These are phyloP conservation scores for Nymphalis io DNA, from an alignment of 1,140 invertebrate genomes.

Conservation along the genomic window DNA sequence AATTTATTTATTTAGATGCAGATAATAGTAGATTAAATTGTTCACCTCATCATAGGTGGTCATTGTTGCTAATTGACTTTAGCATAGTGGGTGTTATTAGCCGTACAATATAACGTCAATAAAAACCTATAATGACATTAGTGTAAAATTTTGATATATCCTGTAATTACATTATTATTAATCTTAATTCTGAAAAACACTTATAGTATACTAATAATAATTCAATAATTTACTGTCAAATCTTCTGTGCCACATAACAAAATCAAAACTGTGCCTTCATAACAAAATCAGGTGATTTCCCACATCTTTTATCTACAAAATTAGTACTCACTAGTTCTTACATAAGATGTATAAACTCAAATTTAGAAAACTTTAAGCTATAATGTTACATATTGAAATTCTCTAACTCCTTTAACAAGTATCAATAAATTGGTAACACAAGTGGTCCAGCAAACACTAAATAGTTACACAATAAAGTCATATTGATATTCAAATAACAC, in stretches of 20 bases:
- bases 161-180: no score
- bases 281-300: background rate
- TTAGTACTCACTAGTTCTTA: background rate
- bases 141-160: no score
- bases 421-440: slow-evolving; percentile 21
- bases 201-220: no score
- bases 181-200: no score
- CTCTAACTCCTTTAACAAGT: slow-evolving; percentile 26
- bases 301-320: background rate
- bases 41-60: background rate
- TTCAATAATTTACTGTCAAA: no score
- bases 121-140: background rate
- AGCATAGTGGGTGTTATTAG: background rate
- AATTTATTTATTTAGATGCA: no score
- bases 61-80: background rate
- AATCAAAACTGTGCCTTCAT: background rate
- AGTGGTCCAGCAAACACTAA: background rate
- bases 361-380: background rate
- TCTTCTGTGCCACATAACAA: no score
- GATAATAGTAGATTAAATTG: no score
- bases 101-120: background rate
- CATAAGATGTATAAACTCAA: background rate
- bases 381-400: background rate
- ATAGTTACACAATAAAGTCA: slow-evolving; percentile 2
- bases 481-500: slow-evolving; percentile 25